Base-by-base conservation (phyloP, 2,797 vertebrate species). In the Rhinichthys osculus region DNA sequence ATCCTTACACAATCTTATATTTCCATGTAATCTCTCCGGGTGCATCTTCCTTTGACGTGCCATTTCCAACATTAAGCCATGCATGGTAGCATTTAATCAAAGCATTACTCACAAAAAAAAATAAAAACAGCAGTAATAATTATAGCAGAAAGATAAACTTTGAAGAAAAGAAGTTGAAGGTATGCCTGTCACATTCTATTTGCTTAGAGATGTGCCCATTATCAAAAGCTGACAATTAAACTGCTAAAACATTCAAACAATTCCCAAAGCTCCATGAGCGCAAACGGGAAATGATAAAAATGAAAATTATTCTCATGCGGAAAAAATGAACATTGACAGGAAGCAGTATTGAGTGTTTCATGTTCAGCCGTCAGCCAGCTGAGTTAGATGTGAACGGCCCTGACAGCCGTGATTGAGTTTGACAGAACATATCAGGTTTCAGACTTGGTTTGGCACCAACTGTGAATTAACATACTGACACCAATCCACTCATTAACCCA, bases 161-260 rank as follows among this genome's bases (percentile, higher is more conserved):
- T 85, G 82, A 86, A 89, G 90, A 90, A 81, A 23, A 54, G 47
- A 88, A 90, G 85, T 89, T 87, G 81, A 82, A 86, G 78, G 82
- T 90, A 92, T 89, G 86, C 86, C 89, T 91, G 90, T 94, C 90
- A 64, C 78, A 87, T 92, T 81, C 83, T 88, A 91, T 95, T 94
- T 94, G 88, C 86, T 72, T 38, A 67, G 71, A 73, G 57, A 82
- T 69, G 81, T 70, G 42, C 50, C 85, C 90, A 93, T 88, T 89
- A 86, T 87, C 70, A 8, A 44, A 88, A 92, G 86, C 89, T 88
- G 91, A 73, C 42, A 78, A 83, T 47, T 82, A 73, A 76, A 79
- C 50, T 14, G 85, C 10, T 76, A 64, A 69, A 81, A 83, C 17
- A 74, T 62, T 21, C 40, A 72, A 72, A 76, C 52, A 62, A 69